A percentile compares a stretch with the other conserved stretches of the same genome.
phyloP scores from a whole-genome alignment of 2,888 invertebrate species.

The Meiosimyza platycephala region DNA sequence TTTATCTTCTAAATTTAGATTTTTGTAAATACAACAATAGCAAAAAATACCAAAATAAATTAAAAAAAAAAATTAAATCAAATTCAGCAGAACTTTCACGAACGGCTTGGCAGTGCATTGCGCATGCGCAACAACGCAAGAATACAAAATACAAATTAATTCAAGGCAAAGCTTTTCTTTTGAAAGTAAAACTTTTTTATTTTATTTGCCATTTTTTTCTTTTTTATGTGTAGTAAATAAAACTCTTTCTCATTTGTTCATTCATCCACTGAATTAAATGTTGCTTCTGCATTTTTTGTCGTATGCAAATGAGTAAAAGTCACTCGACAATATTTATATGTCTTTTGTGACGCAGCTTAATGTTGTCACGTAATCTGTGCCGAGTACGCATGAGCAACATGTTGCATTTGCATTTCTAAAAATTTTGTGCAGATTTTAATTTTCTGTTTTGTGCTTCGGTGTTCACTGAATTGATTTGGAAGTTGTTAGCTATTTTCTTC shows the following conservation, averaged over 20 bases:
- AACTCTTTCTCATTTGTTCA: background rate
- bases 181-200: slow-evolving; percentile 18
- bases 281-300: background rate
- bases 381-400: background rate
- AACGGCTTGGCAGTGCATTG: background rate
- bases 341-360: background rate
- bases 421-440: background rate
- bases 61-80: background rate
- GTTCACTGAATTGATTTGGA: too few relatives aligned
- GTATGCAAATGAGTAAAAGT: slow-evolving; percentile 24
- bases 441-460: background rate
- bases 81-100: slow-evolving; percentile 21
- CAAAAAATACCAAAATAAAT: background rate
- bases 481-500: too few relatives aligned
- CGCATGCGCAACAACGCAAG: background rate
- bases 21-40: background rate
- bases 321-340: background rate
- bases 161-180: slow-evolving; percentile 3
- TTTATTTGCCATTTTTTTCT: background rate
- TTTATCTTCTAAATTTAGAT: too few relatives aligned
- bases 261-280: background rate
- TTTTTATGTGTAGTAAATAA: background rate
- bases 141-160: background rate
- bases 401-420: slow-evolving; percentile 15
- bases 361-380: slow-evolving; percentile 18